Evolutionary conservation across 2,797 vertebrate species (phyloP), one percentile per base, ranked within the genome.

Genomic region (Tragelaphus oryx): DNA sequence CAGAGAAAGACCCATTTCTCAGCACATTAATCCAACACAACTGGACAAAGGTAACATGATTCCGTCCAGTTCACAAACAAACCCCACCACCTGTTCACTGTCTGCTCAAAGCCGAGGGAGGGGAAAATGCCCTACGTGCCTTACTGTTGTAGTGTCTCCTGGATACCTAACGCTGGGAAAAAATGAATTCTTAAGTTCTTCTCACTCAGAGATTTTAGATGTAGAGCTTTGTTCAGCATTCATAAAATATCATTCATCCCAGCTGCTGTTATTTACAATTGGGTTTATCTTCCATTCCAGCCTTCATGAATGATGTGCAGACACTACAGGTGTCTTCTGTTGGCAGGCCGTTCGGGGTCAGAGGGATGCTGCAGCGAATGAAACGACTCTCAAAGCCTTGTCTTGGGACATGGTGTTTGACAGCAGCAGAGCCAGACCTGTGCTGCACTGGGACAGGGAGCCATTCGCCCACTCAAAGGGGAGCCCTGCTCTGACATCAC

Each of bases 221-320:
- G 13, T 9, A 81, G 57, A 85, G 74, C 88, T 88, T 55, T 89
- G 41, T 50, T 24, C 50, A 55, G 22, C 68, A 48, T 46, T 82
- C 80, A 59, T 37, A 84, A 54, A 88, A 41, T 18, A 33, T 55
- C 78, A 44, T 28, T 79, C 28, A 41, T 44, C 74, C 65, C 33
- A 62, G 80, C 20, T 81, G 33, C 4, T 2, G 24, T 14, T 57
- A 13, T 57, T 75, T 26, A 60, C 89, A 83, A 37, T 12, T 50
- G 65, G n/a, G 52, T 41, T 80, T 75, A 33, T 75, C 78, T 80
- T 94, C 89, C 48, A 26, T 0, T 0, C 1, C 8, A 33, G 65
- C 59, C 81, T 37, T 68, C 14, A 30, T 10, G 48, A 71, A 33
- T 60, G 89, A 57, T 24, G 2, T 80, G 75, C 37, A 74, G 79